Conservation (phyloP, 92 coral and sea anemone genomes). For the Palythoa grandiflora region DNA sequence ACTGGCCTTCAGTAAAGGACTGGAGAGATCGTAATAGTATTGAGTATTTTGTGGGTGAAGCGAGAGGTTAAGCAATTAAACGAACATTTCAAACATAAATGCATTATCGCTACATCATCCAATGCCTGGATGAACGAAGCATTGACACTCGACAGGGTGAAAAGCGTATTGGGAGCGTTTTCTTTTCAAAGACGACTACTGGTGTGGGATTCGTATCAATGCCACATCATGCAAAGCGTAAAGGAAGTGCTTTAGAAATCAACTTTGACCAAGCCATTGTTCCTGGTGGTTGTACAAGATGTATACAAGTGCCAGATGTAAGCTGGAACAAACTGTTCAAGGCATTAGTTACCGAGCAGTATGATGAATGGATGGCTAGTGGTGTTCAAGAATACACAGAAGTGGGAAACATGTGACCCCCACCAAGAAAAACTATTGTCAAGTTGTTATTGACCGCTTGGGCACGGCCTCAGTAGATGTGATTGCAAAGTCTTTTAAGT, state of each 20-base stretch:
- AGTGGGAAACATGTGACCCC: constrained; percentile 70
- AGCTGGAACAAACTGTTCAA: constrained; percentile 75
- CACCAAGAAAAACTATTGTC: constrained; percentile 62
- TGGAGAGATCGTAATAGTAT: too few species aligned
- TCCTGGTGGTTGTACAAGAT: constrained; percentile 71
- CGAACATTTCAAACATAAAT: constrained; percentile 19
- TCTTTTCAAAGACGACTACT: constrained; percentile 52
- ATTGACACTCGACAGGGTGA: constrained; percentile 54
- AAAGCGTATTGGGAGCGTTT: constrained; percentile 48
- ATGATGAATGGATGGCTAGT: constrained; percentile 76
- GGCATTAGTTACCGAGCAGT: constrained; percentile 66
- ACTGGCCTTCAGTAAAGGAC: too few species aligned
- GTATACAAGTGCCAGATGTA: constrained; percentile 64
- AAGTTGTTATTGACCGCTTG: neutral
- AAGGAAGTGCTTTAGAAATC: constrained; percentile 51
- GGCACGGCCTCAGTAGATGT: constrained; percentile 7
- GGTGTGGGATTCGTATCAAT: constrained; percentile 73
- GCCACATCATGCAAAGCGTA: constrained; percentile 67
- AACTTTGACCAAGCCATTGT: constrained; percentile 70
- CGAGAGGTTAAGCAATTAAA: constrained; percentile 1
- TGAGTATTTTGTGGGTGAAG: neutral
- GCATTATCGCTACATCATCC: constrained; percentile 43
- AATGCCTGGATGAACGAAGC: constrained; percentile 70
- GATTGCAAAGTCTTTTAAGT: constrained; percentile 19
- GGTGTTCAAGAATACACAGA: constrained; percentile 65